Percentiles rank a stretch among this genome's conserved stretches.
Evolutionary conservation across 2,888 invertebrate species (phyloP).

Genomic region (Myopa tessellatipennis): DNA sequence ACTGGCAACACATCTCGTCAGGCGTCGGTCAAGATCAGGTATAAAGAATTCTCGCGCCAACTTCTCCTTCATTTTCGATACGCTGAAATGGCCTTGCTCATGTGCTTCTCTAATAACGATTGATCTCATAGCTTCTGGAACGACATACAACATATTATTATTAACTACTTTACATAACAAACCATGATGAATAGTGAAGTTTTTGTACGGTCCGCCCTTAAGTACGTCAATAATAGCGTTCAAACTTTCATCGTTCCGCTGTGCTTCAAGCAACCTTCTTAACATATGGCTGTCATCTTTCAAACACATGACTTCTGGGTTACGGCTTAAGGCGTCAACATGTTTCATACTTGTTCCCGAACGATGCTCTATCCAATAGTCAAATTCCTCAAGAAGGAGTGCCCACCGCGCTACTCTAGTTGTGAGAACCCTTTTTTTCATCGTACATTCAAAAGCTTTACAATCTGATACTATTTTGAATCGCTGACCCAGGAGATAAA

Average conservation of each 20-base stretch:
- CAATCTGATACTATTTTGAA: conserved; percentile 45
- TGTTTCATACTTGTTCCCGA: conserved; percentile 42
- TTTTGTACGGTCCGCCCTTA: conserved; percentile 14
- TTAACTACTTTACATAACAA: conserved; percentile 22
- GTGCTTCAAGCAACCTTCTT: conserved; percentile 30
- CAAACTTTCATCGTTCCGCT: conserved; percentile 24
- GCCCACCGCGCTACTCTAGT: conserved; percentile 38
- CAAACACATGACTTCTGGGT: conserved; percentile 31
- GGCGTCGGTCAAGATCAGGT: neutral
- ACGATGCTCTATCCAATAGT: conserved; percentile 41
- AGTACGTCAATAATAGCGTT: conserved; percentile 5
- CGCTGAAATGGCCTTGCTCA: conserved; percentile 19
- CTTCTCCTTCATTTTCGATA: conserved; percentile 22
- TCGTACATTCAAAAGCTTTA: conserved; percentile 4
- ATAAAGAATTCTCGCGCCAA: neutral
- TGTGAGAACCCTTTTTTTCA: conserved; percentile 26
- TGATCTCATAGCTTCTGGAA: conserved; percentile 17
- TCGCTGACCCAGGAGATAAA: conserved; percentile 53
- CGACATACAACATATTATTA: conserved; percentile 8
- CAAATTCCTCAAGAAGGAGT: conserved; percentile 39
- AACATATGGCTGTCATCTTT: conserved; percentile 25
- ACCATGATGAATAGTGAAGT: neutral
- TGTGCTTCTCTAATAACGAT: conserved; percentile 7
- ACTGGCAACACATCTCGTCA: neutral
- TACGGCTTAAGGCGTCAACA: conserved; percentile 45